These are phyloP conservation scores for Drosophila rhopaloa DNA, from an alignment of 1,140 invertebrate genomes.

Conservation along the genomic window DNA sequence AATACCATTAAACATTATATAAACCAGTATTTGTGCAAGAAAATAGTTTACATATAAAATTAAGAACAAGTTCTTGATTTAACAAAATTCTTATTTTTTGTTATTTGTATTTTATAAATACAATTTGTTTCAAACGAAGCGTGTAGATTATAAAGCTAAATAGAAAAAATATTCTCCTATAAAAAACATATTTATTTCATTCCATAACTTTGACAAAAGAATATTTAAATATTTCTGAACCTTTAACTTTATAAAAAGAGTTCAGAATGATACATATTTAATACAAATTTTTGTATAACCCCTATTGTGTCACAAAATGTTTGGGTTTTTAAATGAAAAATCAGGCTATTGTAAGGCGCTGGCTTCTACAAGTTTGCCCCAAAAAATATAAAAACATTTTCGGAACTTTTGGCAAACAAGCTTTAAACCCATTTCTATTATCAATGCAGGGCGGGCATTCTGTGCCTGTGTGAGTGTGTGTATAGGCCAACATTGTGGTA, in stretches of 20 bases:
- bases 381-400: slow-evolving; percentile 19
- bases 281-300: neutral
- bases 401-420: slow-evolving; percentile 20
- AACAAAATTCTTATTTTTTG: too few relatives aligned
- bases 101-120: too few relatives aligned
- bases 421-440: slow-evolving; percentile 57
- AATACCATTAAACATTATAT: too few relatives aligned
- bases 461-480: slow-evolving; percentile 13
- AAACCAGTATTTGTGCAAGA: too few relatives aligned
- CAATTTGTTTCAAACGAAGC: too few relatives aligned
- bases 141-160: too few relatives aligned
- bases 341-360: slow-evolving; percentile 6
- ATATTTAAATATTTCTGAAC: neutral
- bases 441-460: slow-evolving; percentile 51
- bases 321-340: neutral
- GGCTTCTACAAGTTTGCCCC: slow-evolving; percentile 11
- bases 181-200: too few relatives aligned
- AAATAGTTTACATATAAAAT: too few relatives aligned
- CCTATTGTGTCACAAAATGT: neutral
- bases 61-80: too few relatives aligned
- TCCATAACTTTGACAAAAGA: neutral
- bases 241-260: neutral
- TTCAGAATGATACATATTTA: neutral
- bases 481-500: slow-evolving; percentile 52
- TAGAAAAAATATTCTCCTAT: too few relatives aligned